These are phyloP conservation scores for Ceratina calcarata DNA, from an alignment of 1,140 invertebrate species.

Conservation along the genomic window DNA sequence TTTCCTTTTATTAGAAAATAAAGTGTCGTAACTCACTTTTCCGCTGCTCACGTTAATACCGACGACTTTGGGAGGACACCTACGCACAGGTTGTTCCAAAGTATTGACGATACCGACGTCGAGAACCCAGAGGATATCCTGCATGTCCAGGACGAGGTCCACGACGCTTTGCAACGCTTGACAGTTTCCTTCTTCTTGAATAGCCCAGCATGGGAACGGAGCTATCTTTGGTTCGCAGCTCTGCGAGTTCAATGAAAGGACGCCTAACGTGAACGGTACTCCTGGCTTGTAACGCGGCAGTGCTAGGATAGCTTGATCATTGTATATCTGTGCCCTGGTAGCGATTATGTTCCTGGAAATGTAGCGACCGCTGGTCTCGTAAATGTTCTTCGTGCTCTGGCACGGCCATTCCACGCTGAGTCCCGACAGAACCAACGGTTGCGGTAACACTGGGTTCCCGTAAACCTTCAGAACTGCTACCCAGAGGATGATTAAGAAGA, in stretches of 20 bases:
- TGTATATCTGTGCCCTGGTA: constrained; percentile 83
- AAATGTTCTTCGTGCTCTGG: constrained; percentile 82
- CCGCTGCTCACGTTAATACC: constrained; percentile 82
- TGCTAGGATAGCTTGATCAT: constrained; percentile 82
- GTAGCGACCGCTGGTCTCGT: constrained; percentile 81
- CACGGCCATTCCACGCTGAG: constrained; percentile 82
- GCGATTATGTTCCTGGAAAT: constrained; percentile 82
- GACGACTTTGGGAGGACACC: constrained; percentile 85
- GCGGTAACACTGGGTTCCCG: constrained; percentile 18
- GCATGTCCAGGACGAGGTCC: constrained; percentile 82
- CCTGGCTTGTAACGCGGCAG: constrained; percentile 83
- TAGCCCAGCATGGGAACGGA: constrained; percentile 84
- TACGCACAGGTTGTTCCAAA: constrained; percentile 82
- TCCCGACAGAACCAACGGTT: constrained; percentile 76
- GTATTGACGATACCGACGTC: constrained; percentile 86
- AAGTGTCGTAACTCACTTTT: constrained; percentile 71
- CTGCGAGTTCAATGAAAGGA: constrained; percentile 79
- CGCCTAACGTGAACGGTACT: constrained; percentile 83
- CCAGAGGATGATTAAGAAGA: constrained; percentile 43
- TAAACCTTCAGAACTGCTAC: background rate
- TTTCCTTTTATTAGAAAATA: too few relatives aligned
- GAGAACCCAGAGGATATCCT: constrained; percentile 85
- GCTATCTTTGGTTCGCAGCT: constrained; percentile 76
- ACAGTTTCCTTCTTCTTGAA: constrained; percentile 84
- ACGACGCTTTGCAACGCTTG: constrained; percentile 83